Evolutionary conservation across 2,113 vertebrate species (phyloP).

Genomic region (Murina feae): DNA sequence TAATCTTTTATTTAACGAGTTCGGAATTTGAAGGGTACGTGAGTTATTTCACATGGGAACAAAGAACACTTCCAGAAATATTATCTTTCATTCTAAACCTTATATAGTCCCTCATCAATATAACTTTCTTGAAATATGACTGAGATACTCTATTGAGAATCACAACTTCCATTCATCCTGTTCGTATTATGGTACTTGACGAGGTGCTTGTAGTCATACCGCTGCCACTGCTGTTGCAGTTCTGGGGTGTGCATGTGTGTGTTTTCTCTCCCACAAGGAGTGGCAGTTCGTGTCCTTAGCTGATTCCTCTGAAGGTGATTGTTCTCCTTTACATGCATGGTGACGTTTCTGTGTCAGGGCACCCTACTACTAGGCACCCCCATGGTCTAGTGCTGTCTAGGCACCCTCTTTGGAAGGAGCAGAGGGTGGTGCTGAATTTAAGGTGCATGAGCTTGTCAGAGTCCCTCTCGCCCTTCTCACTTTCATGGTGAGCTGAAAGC

Average conservation of each 20-base stretch:
- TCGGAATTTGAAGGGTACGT: neutral
- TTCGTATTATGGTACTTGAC: neutral
- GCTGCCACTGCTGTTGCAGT: neutral
- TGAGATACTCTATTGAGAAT: neutral
- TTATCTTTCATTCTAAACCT: conserved; percentile 29
- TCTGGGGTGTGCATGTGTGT: neutral
- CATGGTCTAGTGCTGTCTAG: neutral
- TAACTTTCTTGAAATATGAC: neutral
- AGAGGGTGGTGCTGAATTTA: neutral
- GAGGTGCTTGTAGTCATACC: neutral
- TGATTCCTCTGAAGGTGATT: neutral
- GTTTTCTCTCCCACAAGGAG: neutral
- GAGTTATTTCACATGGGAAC: neutral
- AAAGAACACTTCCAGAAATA: rapidly evolving
- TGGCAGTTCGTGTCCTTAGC: neutral
- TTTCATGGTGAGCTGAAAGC: neutral
- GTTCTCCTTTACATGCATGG: neutral
- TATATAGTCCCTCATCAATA: neutral
- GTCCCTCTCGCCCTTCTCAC: neutral
- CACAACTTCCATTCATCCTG: neutral
- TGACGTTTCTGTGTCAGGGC: conserved; percentile 23
- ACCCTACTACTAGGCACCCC: neutral
- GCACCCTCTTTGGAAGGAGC: neutral
- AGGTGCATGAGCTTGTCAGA: conserved; percentile 21
- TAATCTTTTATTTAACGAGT: neutral